Percentiles rank a stretch among this genome's conserved stretches.
Evolutionary conservation across 1,140 invertebrate genomes (phyloP).

Genomic region (Drosophila sulfurigaster): DNA sequence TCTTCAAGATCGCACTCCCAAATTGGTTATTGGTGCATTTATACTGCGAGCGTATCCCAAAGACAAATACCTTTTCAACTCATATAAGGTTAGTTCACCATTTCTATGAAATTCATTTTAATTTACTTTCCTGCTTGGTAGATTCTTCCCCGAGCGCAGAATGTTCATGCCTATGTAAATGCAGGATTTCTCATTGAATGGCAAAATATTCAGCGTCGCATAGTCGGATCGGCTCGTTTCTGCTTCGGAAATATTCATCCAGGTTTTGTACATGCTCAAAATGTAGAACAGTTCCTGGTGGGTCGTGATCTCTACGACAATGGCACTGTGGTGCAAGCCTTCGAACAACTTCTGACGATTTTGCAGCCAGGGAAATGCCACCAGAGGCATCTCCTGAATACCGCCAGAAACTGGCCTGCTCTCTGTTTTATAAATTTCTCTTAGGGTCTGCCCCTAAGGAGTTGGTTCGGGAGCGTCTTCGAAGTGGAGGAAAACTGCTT

Average conservation of each 20-base stretch:
- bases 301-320: constrained; percentile 86
- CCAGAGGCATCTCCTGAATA: constrained; percentile 88
- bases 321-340: constrained; percentile 47
- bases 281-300: constrained; percentile 88
- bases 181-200: constrained; percentile 89
- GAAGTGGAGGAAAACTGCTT: constrained; percentile 87
- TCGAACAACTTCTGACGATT: constrained; percentile 45
- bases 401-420: constrained; percentile 87
- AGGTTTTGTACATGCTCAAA: constrained; percentile 89
- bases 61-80: constrained; percentile 63
- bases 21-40: constrained; percentile 67
- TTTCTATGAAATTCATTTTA: no score
- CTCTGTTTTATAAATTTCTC: constrained; percentile 90
- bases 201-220: constrained; percentile 63
- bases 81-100: constrained; percentile 86
- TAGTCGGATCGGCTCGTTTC: constrained; percentile 69
- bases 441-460: constrained; percentile 85
- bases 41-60: constrained; percentile 64
- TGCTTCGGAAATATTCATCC: constrained; percentile 90
- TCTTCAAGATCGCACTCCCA: constrained; percentile 50
- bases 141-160: constrained; percentile 90
- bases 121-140: not conserved
- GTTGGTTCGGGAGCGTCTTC: constrained; percentile 60
- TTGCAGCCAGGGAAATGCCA: constrained; percentile 83
- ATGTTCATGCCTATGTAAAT: constrained; percentile 93